These are phyloP conservation scores for Drosophila arawakana DNA, from an alignment of 1,140 invertebrate species.

Conservation along the genomic window DNA sequence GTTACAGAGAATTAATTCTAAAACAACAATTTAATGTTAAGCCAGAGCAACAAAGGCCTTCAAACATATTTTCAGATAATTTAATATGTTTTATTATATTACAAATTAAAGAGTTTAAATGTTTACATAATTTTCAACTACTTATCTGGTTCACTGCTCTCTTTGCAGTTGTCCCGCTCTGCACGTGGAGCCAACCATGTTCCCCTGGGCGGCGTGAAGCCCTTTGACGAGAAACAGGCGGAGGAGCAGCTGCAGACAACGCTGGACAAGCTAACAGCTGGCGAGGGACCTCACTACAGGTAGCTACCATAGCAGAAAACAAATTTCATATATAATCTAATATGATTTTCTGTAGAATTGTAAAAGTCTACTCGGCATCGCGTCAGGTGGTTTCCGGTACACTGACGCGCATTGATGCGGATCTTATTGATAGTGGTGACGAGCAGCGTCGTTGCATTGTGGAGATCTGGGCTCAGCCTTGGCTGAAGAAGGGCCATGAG, in stretches of 20 bases:
- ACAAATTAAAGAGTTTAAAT: too few relatives aligned
- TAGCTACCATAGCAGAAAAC: constrained; percentile 3
- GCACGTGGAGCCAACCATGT: constrained; percentile 55
- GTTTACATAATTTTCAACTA: too few relatives aligned
- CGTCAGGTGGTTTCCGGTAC: constrained; percentile 68
- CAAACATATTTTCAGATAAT: too few relatives aligned
- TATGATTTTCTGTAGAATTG: constrained; percentile 51
- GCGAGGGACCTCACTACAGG: constrained; percentile 77
- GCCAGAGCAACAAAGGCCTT: too few relatives aligned
- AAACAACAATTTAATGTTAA: too few relatives aligned
- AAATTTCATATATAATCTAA: not conserved
- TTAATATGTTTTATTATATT: too few relatives aligned
- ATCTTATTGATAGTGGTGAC: constrained; percentile 56
- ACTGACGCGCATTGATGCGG: constrained; percentile 76
- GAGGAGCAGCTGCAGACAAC: constrained; percentile 60
- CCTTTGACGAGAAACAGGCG: constrained; percentile 64
- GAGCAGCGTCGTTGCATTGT: constrained; percentile 64
- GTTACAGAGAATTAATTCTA: too few relatives aligned
- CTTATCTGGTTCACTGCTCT: not conserved
- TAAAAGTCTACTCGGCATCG: constrained; percentile 68
- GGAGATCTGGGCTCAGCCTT: constrained; percentile 71
- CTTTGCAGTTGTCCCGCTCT: constrained; percentile 45
- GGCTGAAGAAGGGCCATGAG: constrained; percentile 60
- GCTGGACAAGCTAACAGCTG: constrained; percentile 68
- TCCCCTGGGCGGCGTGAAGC: constrained; percentile 38